Percentiles rank a stretch among this genome's conserved stretches.
Conservation (phyloP, 1,140 invertebrate genomes). For the Odontomachus brunneus region DNA sequence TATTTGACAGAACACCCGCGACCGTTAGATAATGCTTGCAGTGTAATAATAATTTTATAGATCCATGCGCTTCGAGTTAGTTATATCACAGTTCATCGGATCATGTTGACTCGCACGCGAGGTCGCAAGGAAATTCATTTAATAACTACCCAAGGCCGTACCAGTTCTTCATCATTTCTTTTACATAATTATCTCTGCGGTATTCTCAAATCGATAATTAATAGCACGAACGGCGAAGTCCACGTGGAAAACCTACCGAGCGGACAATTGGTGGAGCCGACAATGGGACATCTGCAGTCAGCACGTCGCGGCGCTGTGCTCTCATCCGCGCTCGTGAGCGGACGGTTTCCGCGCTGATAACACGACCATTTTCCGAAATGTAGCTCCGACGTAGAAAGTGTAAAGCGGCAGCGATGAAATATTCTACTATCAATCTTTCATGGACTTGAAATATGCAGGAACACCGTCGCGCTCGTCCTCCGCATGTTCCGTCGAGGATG, state of each 20-base stretch:
- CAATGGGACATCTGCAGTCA: not conserved
- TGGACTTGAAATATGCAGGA: not conserved
- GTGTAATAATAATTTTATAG: conserved; percentile 25
- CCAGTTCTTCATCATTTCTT: conserved; percentile 18
- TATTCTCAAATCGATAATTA: not conserved
- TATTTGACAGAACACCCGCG: conserved; percentile 7
- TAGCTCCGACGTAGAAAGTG: not conserved
- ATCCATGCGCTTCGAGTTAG: not conserved
- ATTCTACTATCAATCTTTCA: not conserved
- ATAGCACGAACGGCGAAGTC: not conserved
- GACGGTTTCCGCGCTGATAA: no score
- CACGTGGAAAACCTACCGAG: not conserved
- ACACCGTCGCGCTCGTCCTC: not conserved
- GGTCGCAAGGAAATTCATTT: conserved; percentile 53
- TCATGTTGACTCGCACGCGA: conserved; percentile 40
- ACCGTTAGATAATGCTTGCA: conserved; percentile 1
- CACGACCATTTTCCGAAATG: no score
- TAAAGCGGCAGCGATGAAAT: not conserved
- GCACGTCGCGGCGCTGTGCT: no score
- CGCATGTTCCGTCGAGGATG: not conserved
- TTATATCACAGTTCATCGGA: conserved; percentile 46
- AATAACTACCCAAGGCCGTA: conserved; percentile 51
- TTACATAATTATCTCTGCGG: conserved; percentile 15
- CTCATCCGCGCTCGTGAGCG: no score
- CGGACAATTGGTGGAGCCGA: not conserved